Evolutionary conservation across 2,797 vertebrate genomes (phyloP), one percentile per base, ranked within the genome.

Genomic region (Scleropages formosus): DNA sequence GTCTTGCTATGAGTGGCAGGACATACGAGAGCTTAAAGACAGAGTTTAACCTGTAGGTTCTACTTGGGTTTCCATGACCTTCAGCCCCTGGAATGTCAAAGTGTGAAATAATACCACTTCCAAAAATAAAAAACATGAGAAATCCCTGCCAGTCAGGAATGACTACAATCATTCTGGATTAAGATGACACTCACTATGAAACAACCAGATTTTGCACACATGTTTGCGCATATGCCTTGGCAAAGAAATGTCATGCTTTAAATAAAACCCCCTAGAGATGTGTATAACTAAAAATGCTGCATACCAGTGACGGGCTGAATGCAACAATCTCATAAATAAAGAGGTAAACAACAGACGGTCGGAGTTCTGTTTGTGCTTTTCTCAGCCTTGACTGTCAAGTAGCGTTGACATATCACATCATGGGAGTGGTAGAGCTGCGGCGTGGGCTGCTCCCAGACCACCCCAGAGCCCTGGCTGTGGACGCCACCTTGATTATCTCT

Each of bases 401-500:
- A 18, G 18, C 18, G 12, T 62, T 31, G 62, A 16, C 62, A 8
- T n/a, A 62, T 64, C 46, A 22, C 46, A 8, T 13, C 13, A 12
- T 3, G 0, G 13, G 62, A 27, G 27, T 24, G 62, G 24, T 15
- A 26, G 31, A 27, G 0, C 13, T 64, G 62, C n/a, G 58, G 47
- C 70, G 44, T 11, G 12, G 70, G 18, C 10, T 15, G 26, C 39
- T n/a, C 53, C 56, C 22, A 20, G 74, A 49, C 74, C 58, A 75
- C 74, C 66, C 46, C 0, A 56, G 56, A 39, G 24, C 15, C 39
- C 1, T 49, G 39, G 22, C 66, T n/a, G 16, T 3, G 24, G 16
- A 24, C 74, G 56, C 74, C 12, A 46, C 27, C 24, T 24, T 70
- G 27, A 59, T 72, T 60, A 60, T 60, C 56, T 60, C 18, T 27